A percentile compares a stretch with the other conserved stretches of the same genome.
phyloP scores from a whole-genome alignment of 2,888 invertebrate species.

The Amphipoea oculea region DNA sequence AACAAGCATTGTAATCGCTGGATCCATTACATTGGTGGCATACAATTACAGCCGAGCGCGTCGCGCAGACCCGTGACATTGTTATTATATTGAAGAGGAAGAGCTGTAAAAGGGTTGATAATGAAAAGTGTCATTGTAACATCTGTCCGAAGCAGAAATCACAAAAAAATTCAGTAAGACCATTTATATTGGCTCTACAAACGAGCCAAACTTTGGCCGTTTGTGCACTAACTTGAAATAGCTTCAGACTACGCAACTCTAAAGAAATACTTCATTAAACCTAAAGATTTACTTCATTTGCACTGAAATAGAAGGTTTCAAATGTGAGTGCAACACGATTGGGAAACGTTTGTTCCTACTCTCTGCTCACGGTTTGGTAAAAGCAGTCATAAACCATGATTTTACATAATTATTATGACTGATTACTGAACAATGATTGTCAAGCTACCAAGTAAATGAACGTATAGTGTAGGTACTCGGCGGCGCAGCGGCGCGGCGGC shows the following conservation, averaged over 20 bases:
- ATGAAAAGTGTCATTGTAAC: not conserved
- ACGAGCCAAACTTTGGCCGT: not conserved
- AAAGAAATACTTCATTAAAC: not conserved
- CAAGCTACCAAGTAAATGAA: not conserved
- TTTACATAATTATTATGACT: not conserved
- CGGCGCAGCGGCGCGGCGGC: too few relatives aligned
- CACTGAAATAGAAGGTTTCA: not conserved
- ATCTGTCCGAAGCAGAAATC: not conserved
- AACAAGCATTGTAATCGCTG: constrained; percentile 12
- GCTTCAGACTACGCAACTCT: not conserved
- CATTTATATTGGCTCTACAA: not conserved
- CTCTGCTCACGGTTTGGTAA: not conserved
- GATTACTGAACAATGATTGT: not conserved
- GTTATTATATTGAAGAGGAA: not conserved
- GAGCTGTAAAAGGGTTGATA: not conserved
- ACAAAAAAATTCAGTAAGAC: too few relatives aligned
- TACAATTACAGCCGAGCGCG: not conserved
- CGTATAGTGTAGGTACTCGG: not conserved
- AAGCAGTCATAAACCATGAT: not conserved
- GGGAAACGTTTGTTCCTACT: not conserved
- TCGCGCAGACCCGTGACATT: not conserved
- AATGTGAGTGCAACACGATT: too few relatives aligned
- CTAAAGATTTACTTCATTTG: not conserved
- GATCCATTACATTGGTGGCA: constrained; percentile 24
- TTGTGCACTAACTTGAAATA: not conserved